Percentiles rank a stretch among this genome's conserved stretches.
phyloP scores from a whole-genome alignment of 2,888 invertebrate genomes.

The Plagodis dolabraria region DNA sequence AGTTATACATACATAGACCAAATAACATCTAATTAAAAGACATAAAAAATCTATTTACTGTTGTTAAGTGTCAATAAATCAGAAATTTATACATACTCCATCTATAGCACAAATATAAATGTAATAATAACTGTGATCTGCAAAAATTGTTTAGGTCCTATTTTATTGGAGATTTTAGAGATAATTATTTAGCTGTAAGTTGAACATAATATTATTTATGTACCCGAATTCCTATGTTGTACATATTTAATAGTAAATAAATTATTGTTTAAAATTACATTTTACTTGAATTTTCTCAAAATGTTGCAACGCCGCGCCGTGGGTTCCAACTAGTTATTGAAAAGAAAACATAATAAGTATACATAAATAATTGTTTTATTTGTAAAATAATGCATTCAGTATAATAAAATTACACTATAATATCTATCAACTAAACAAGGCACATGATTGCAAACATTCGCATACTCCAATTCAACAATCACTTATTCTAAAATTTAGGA shows the following conservation, averaged over 20 bases:
- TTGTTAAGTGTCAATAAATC: too few species aligned
- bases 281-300: too few species aligned
- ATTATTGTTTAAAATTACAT: neutral
- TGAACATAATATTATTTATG: neutral
- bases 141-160: too few species aligned
- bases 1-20: too few species aligned
- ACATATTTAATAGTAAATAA: conserved; percentile 11
- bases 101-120: too few species aligned
- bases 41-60: too few species aligned
- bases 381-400: conserved; percentile 20
- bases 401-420: conserved; percentile 17
- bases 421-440: conserved; percentile 12
- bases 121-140: too few species aligned
- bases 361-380: conserved; percentile 20
- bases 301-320: too few species aligned
- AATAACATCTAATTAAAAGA: too few species aligned
- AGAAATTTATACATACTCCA: too few species aligned
- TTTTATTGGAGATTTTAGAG: too few species aligned
- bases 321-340: neutral
- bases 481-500: conserved; percentile 24
- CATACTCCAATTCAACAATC: conserved; percentile 13
- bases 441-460: conserved; percentile 18
- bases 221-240: conserved; percentile 5
- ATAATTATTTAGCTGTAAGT: neutral
- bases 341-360: neutral